A percentile compares a stretch with the other conserved stretches of the same genome.
phyloP scores from a whole-genome alignment of 1,140 invertebrate species.

The Habropoda laboriosa region DNA sequence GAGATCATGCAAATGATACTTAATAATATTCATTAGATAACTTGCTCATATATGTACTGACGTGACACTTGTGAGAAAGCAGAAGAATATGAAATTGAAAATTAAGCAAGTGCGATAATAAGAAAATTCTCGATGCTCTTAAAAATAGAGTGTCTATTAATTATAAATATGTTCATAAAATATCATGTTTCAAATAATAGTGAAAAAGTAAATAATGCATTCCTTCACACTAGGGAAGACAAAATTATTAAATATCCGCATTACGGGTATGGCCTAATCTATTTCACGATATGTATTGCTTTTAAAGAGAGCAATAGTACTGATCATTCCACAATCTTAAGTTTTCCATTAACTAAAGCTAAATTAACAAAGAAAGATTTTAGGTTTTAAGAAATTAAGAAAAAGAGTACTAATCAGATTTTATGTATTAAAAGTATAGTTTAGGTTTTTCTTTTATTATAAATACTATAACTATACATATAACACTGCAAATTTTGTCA shows the following conservation, averaged over 20 bases:
- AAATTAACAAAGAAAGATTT: slow-evolving; percentile 43
- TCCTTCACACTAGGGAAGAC: slow-evolving; percentile 42
- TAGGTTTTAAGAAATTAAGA: slow-evolving; percentile 31
- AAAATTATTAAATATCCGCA: slow-evolving; percentile 49
- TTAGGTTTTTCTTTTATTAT: slow-evolving; percentile 38
- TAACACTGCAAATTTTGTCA: slow-evolving; percentile 7
- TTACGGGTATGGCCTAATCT: slow-evolving; percentile 59
- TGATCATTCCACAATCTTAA: slow-evolving; percentile 61
- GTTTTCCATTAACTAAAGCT: slow-evolving; percentile 53
- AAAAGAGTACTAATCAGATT: slow-evolving; percentile 52
- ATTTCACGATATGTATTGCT: slow-evolving; percentile 50
- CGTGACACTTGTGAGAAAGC: not conserved
- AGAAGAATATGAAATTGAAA: slow-evolving; percentile 31
- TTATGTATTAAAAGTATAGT: slow-evolving; percentile 46
- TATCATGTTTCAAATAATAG: slow-evolving; percentile 52
- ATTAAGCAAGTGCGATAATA: not conserved
- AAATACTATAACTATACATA: slow-evolving; percentile 13
- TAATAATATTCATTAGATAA: slow-evolving; percentile 42
- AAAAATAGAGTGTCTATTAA: slow-evolving; percentile 73
- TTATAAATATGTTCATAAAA: slow-evolving; percentile 72
- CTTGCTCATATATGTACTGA: slow-evolving; percentile 42
- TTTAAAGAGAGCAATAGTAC: slow-evolving; percentile 43
- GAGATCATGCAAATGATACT: slow-evolving; percentile 48
- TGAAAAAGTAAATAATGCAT: slow-evolving; percentile 52
- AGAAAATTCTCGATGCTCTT: slow-evolving; percentile 47